Percentiles rank a stretch among this genome's conserved stretches.
Conservation (phyloP, 2,113 vertebrate genomes). For the Ranitomeya imitator region DNA sequence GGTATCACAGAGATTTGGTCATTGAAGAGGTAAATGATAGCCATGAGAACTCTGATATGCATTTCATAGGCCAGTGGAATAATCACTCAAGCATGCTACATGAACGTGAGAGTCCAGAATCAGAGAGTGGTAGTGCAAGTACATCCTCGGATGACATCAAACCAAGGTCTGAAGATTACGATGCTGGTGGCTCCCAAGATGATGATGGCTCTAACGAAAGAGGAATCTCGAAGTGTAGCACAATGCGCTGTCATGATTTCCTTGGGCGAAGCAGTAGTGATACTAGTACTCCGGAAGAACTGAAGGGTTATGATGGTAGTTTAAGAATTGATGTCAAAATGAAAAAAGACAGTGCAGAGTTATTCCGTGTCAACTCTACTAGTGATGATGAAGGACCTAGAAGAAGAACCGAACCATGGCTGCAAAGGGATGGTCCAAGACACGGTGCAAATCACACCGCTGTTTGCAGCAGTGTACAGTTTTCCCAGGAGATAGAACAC, state of each 20-base stretch:
- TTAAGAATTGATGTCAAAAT: slow-evolving; percentile 90
- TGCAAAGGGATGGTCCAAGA: slow-evolving; percentile 69
- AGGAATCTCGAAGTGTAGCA: slow-evolving; percentile 92
- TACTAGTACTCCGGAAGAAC: slow-evolving; percentile 95
- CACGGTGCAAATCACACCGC: slow-evolving; percentile 67
- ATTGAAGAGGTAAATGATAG: slow-evolving; percentile 74
- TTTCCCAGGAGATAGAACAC: slow-evolving; percentile 77
- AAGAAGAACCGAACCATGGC: slow-evolving; percentile 79
- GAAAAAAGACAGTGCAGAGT: slow-evolving; percentile 77
- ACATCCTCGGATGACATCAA: slow-evolving; percentile 98
- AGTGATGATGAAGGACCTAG: slow-evolving; percentile 88
- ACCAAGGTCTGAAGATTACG: slow-evolving; percentile 96
- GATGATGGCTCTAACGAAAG: slow-evolving; percentile 92
- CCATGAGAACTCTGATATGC: slow-evolving; percentile 74
- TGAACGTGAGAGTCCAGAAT: slow-evolving; percentile 88
- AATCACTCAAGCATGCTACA: slow-evolving; percentile 67
- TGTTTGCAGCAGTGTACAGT: slow-evolving; percentile 64
- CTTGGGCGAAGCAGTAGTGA: slow-evolving; percentile 96
- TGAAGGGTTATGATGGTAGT: slow-evolving; percentile 90
- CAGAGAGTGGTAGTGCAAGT: slow-evolving; percentile 88
- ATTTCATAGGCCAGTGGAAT: slow-evolving; percentile 81
- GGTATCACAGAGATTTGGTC: slow-evolving; percentile 73
- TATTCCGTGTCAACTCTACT: slow-evolving; percentile 83
- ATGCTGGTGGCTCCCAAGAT: slow-evolving; percentile 96
- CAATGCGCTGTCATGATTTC: slow-evolving; percentile 92